Base-by-base conservation (phyloP, 2,113 vertebrate genomes). In the Sphyrna mokarran region DNA sequence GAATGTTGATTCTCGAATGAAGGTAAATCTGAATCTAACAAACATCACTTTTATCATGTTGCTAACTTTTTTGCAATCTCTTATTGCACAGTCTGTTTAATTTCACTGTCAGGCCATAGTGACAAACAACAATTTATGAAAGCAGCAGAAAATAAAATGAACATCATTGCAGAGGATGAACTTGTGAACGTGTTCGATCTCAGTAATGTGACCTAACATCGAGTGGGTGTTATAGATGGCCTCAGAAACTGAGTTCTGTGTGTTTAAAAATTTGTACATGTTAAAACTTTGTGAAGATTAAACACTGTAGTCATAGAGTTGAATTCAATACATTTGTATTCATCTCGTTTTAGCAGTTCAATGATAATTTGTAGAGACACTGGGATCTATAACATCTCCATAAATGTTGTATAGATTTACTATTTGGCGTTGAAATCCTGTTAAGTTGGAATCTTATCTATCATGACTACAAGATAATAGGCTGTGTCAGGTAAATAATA, bases 301-400 rank as follows among this genome's bases (percentile, higher is more conserved):
- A 95, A 95, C 26, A 95, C 68, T 72, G 43, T 95, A 54, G 94
- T 72, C 94, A 95, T 29, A 14, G 40, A 54, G 26, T 8, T 72
- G 94, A 95, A 95, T 95, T 95, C 69, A 95, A 95, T 95, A 72
- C 68, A 95, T 95, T 76, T 72, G 69, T 95, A 95, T 95, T 95
- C 94, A 76, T 95, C 68, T 72, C 94, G 33, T 95, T 95, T 95
- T 95, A 95, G 94, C 94, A 95, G 94, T 95, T 95, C 68, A 95
- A 29, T 95, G 94, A 72, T 95, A 95, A 95, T 95, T 95, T 95
- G 94, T 72, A 95, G 94, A 95, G 94, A 95, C 94, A 95, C 94
- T 95, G 68, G 94, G 94, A 95, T 95, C 69, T 95, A 95, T 95
- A 95, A 95, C 94, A 95, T 95, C 94, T 95, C 94, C 94, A 95